Base-by-base conservation (phyloP, 2,888 invertebrate species). In the Pyrrhia umbra region DNA sequence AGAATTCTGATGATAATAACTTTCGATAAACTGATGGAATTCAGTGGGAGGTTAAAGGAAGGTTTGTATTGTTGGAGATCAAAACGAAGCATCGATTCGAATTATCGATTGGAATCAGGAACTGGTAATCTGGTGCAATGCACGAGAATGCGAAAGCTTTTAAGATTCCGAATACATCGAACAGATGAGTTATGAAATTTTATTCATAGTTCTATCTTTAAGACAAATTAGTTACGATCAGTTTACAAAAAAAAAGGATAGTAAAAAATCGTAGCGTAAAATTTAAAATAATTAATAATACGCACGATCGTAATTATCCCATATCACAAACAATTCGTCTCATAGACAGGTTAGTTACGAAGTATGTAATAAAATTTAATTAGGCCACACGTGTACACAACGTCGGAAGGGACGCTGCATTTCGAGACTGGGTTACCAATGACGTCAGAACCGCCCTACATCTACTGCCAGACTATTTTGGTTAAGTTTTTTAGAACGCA, bases 401-500 rank as follows among this genome's bases (percentile, higher is more conserved):
- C 85, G 77, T 80, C 77, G 81, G 79, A 88, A 91, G 90, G 90
- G 89, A 86, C 77, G 75, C 50, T 87, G 87, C 87, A 88, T 85
- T 87, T 86, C 71, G 80, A 81, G 84, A 88, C 82, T 86, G 86
- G 89, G 88, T 86, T 87, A 84, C 66, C 56, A 69, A 78, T 93
- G 93, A 94, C 94, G 94, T 93, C 93, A 92, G 79, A 62, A 60
- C 34, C 80, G 90, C 83, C 88, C 90, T 87, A 88, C 80, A 84
- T 85, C 79, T 69, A 78, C 72, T 83, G 83, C 80, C 81, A 85
- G 73, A 82, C 72, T 80, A 80, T 80, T 80, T 79, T 81, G 75
- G 80, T 70, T 65, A 70, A 27, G 47, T 74, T 81, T 79, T 80
- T 75, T 76, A 60, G 69, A 70, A 75, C 77, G 75, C 77, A 81